Evolutionary conservation across 1,140 invertebrate species (phyloP), one percentile per base, ranked within the genome.

Genomic region (Leptinotarsa defecta): DNA sequence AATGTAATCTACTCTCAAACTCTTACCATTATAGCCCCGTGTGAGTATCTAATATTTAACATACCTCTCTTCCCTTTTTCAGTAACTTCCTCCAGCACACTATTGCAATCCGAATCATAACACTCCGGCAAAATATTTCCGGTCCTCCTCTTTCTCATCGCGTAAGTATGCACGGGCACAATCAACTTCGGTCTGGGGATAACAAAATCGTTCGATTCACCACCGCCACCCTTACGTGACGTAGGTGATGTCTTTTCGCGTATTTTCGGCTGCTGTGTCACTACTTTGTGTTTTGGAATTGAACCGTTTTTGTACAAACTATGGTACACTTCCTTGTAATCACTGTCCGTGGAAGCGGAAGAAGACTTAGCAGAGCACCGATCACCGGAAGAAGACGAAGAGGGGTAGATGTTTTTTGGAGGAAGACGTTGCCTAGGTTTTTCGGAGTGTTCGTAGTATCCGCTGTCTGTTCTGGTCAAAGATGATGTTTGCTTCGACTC

Each of bases 81-180:
- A 17, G 15, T 27, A 27, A 72, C 48, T 34, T 52, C 68, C n/a
- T 67, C 48, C 34, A 34, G 20, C 11, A 57, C 57, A 64, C 48
- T 68, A 48, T 43, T 68, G 22, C 22, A 68, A 27, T 68, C 74
- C 43, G 76, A 77, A 74, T 77, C 76, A 64, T 71, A 76, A 20
- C 74, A 72, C 61, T 76, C 74, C 22, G 77, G 77, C 15, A 77
- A 76, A 15, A 91, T 85, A 87, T 92, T 92, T 6, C 94, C 94
- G n/a, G 94, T 95, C 74, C 93, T 88, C 71, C 94, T 87, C 77
- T 92, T 91, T 74, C 92, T 87, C 68, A 91, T 90, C 43, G 93
- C 94, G 84, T 95, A 95, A 3, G 94, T 94, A 87, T 95, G 94
- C 72, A 95, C 93, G 64, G 94, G 94, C 71, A 95, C 94, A 80